Evolutionary conservation across 1,140 invertebrate genomes (phyloP).

Genomic region (Drosophila ogumai): DNA sequence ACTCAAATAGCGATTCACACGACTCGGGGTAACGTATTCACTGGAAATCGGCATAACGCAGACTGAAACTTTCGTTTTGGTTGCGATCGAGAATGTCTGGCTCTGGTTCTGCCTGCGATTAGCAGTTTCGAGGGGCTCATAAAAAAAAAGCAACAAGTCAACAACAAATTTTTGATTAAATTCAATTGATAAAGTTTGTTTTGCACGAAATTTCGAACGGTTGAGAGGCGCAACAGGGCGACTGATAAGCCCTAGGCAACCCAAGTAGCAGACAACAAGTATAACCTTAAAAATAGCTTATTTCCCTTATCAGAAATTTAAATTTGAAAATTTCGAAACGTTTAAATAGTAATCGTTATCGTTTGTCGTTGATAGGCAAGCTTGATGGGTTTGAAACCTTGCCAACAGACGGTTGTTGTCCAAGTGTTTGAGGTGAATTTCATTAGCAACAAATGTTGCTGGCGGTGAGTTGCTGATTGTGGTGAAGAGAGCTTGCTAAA

Average conservation of each 20-base stretch:
- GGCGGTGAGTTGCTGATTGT: constrained; percentile 17
- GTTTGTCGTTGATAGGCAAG: neutral
- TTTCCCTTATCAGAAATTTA: constrained; percentile 14
- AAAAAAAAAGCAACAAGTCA: constrained; percentile 55
- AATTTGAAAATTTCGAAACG: constrained; percentile 7
- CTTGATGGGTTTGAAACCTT: neutral
- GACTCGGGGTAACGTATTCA: constrained; percentile 52
- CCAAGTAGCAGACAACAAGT: constrained; percentile 17
- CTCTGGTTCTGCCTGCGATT: constrained; percentile 38
- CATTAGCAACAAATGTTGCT: constrained; percentile 51
- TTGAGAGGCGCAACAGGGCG: constrained; percentile 11
- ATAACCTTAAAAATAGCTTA: constrained; percentile 27
- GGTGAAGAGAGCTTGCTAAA: constrained; percentile 55
- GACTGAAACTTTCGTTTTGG: constrained; percentile 57
- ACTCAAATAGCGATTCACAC: constrained; percentile 3
- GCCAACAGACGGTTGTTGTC: neutral
- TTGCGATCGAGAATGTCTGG: constrained; percentile 42
- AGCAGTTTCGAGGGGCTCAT: constrained; percentile 42
- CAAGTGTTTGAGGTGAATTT: constrained; percentile 18
- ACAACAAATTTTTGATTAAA: constrained; percentile 50
- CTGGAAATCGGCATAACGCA: constrained; percentile 62
- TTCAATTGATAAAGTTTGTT: constrained; percentile 71
- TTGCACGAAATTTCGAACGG: constrained; percentile 39
- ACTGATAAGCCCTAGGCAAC: constrained; percentile 36
- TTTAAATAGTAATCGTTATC: neutral